Base-by-base conservation (phyloP, 2,113 vertebrate genomes). In the Oncorhynchus nerka region DNA sequence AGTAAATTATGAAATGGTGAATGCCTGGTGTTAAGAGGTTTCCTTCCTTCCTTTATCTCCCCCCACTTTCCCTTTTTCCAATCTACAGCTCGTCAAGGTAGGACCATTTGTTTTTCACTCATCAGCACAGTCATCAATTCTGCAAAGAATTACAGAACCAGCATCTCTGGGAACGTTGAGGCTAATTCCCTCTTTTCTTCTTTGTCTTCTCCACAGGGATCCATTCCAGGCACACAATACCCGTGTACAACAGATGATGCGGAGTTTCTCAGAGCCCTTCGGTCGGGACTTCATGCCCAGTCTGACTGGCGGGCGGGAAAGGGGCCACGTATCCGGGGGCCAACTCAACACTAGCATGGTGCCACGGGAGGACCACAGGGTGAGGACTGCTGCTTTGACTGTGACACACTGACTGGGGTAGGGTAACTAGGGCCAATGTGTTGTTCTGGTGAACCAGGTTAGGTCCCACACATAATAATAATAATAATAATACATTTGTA, bases 171-270 rank as follows among this genome's bases (percentile, higher is more conserved):
- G 9, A 45, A 45, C 9, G 30, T 65, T 59, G 51, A 55, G 51
- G 51, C 39, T 45, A 45, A 45, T 45, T 45, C 39, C 39, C 9
- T 45, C 9, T 71, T 64, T 6, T 51, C 5, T 62, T 62, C 19
- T 26, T 71, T 20, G 74, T 75, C 20, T n/a, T 77, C 78, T 79
- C 74, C 39, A 73, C 81, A 99, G 97, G 5, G 97, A 98, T 68
- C 94, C 94, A 15, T 94, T 98, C 62, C 91, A 83, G n/a, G 90
- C 93, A 16, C 97, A 99, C 83, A 93, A 88, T 59, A 95, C 97
- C 12, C 91, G 94, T 5, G 86, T 97, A 91, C 85, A 71, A 49
- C 94, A 94, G 68, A 89, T 97, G 95, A 94, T 97, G 96, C 93
- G 94, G 30, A 95, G 91, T 83, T 95, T 98, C 83, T 90, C 95